Percentiles rank a stretch among this genome's conserved stretches.
phyloP scores from a whole-genome alignment of 2,797 vertebrate species.

The Sorex maritimensis region DNA sequence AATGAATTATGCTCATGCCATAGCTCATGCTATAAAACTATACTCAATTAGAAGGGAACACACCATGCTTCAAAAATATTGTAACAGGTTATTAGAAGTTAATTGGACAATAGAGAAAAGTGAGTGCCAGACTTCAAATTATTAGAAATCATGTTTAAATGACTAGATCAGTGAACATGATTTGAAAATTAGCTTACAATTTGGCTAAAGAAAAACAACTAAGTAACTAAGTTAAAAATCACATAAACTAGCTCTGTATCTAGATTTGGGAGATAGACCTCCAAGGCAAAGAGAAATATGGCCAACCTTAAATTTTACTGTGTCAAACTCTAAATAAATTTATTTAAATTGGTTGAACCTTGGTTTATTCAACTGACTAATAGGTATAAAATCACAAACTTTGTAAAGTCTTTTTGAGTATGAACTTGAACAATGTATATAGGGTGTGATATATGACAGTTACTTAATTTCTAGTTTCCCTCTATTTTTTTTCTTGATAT shows the following conservation, averaged over 20 bases:
- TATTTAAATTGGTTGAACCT: constrained; percentile 43
- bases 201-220: constrained; percentile 54
- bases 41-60: constrained; percentile 55
- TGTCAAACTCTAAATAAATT: neutral
- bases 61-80: neutral
- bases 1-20: constrained; percentile 52
- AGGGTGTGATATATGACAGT: neutral
- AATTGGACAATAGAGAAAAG: constrained; percentile 64
- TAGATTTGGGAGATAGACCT: constrained; percentile 11
- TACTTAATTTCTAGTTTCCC: neutral
- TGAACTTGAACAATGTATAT: constrained; percentile 19
- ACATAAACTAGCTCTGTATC: constrained; percentile 8
- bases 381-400: neutral
- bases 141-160: constrained; percentile 57
- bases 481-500: neutral
- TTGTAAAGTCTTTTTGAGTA: neutral
- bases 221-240: constrained; percentile 21
- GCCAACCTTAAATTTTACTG: neutral
- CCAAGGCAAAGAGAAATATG: constrained; percentile 4
- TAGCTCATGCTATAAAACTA: constrained; percentile 37
- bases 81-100: constrained; percentile 39
- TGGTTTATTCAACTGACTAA: constrained; percentile 37
- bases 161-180: neutral
- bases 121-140: constrained; percentile 47
- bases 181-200: constrained; percentile 52